Conservation (phyloP, 2,888 invertebrate species). For the Phragmatobia fuliginosa region DNA sequence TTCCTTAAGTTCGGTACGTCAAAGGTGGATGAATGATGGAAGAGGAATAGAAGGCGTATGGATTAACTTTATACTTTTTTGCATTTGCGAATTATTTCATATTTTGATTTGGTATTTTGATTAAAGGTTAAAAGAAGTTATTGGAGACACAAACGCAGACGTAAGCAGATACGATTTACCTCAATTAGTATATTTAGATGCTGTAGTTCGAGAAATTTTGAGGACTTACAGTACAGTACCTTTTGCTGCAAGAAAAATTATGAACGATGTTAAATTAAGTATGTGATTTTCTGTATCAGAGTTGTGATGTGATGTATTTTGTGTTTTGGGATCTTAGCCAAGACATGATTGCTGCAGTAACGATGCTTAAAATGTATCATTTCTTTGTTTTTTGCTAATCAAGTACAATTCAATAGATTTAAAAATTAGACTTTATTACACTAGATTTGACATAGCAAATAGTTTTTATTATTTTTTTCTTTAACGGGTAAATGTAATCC, state of each 20-base stretch:
- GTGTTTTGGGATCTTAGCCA: no score
- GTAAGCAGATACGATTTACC: conserved; percentile 7
- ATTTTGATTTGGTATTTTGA: background rate
- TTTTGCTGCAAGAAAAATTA: conserved; percentile 6
- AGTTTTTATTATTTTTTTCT: no score
- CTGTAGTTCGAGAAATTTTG: conserved; percentile 8
- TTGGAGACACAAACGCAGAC: conserved; percentile 4
- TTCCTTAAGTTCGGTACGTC: no score
- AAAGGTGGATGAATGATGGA: no score
- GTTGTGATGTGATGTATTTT: no score
- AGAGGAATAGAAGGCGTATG: background rate
- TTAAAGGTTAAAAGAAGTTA: conserved; percentile 8
- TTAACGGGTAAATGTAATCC: background rate
- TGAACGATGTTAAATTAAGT: conserved; percentile 13
- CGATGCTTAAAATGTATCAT: no score
- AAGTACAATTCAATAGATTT: no score
- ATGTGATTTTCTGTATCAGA: background rate
- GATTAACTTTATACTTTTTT: background rate
- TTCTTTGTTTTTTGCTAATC: no score
- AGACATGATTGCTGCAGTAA: background rate
- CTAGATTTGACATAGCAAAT: background rate
- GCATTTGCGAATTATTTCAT: background rate
- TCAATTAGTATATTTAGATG: conserved; percentile 13
- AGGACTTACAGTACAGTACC: conserved; percentile 9
- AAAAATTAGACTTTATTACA: no score